A percentile compares a stretch with the other conserved stretches of the same genome.
These are phyloP conservation scores for Aldabrachelys gigantea DNA, from an alignment of 2,113 vertebrate species.

Conservation along the genomic window DNA sequence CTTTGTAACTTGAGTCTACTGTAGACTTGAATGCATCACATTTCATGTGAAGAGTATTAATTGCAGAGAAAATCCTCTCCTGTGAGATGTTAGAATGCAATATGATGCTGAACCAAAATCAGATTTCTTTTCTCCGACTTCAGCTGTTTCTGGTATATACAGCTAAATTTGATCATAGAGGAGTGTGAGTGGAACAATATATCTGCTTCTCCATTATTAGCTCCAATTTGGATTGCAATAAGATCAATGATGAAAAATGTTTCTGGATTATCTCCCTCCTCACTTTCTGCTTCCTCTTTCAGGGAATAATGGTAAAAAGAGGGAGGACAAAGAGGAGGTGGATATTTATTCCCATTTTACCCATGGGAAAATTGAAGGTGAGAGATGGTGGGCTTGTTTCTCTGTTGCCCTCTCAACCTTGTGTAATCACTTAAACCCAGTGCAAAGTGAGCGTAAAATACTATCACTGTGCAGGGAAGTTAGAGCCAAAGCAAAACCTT, in stretches of 20 bases:
- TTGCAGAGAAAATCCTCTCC: fast-evolving
- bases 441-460: neutral
- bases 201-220: neutral
- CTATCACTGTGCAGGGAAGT: neutral
- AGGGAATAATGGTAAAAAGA: too few relatives aligned
- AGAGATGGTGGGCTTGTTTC: neutral
- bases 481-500: neutral
- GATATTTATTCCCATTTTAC: neutral
- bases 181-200: neutral
- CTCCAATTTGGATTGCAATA: too few relatives aligned
- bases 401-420: neutral
- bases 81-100: neutral
- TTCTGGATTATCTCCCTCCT: too few relatives aligned
- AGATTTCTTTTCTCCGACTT: neutral
- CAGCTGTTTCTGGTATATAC: neutral
- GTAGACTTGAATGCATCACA: neutral
- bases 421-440: neutral
- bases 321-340: too few relatives aligned
- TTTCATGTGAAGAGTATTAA: neutral
- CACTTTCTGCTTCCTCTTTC: too few relatives aligned
- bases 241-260: too few relatives aligned
- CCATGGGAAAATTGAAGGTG: neutral
- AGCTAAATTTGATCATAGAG: neutral
- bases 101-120: neutral
- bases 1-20: neutral